Base-by-base conservation (phyloP, 2,113 vertebrate genomes). In the Lucifuga dentata region DNA sequence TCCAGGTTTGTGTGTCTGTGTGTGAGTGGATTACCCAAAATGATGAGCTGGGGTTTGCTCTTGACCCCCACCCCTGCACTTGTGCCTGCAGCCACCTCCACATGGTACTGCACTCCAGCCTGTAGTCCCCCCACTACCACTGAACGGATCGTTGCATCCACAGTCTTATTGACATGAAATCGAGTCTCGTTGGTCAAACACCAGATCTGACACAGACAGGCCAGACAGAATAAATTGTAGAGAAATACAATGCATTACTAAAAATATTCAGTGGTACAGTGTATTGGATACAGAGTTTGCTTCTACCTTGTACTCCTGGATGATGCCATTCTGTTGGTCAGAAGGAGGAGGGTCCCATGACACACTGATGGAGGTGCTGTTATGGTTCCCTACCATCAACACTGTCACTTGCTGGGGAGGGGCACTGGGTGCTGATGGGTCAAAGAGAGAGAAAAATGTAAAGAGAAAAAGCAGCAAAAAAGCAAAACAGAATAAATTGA, bases 331-430 rank as follows among this genome's bases (percentile, higher is more conserved):
- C 88, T 99, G 98, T 75, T 98, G 93, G 76, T 99, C 97, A 0
- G 93, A 84, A 44, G 97, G 96, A 29, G 98, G 97, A 38, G 97
- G 96, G 72, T 98, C 97, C 97, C 97, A 99, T 44, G 98, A 98
- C 83, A 99, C 95, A 72, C 96, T 98, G 86, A 99, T 99, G 66
- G 97, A 98, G 6, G 97, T 98, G 88, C 95, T 99, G 85, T 99
- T 99, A 81, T 96, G 94, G 80, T 80, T 98, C 72, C 97, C 97
- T 4, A 98, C 95, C 17, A 93, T 96, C 85, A 97, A 86, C 67
- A 99, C 97, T 11, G 96, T 95, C 85, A 99, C 97, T 89, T 96
- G 95, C 86, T 99, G 96, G 3, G 98, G 98, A 55, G 98, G 95
- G 0, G 97, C 98, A 76, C 97, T 95, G 58, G 98, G 98, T 71